Evolutionary conservation across 2,888 invertebrate species (phyloP), one percentile per base, ranked within the genome.

Genomic region (Nomada fucata): DNA sequence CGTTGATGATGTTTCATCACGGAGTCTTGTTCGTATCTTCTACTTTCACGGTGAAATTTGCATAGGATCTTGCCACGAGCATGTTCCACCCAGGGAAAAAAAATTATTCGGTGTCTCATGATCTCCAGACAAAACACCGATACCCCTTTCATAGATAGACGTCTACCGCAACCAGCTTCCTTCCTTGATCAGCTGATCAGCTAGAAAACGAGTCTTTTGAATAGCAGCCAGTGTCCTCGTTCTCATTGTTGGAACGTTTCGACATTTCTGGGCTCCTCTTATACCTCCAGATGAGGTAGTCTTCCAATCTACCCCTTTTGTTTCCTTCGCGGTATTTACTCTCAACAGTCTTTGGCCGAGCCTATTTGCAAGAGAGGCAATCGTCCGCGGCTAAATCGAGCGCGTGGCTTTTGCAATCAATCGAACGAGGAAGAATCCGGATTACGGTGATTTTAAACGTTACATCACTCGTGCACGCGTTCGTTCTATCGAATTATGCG

Each of bases 361-460:
- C 23, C 20, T 23, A 2, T 36, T 2, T 2, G n/a, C 4, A 1
- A 10, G 10, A 57, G 23, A 68, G 44, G 42, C 55, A 68, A 44
- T 57, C 26, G 55, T 53, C 15, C 36, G 36, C 42, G 50, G 44
- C 44, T 36, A 23, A 47, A 63, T 47, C 23, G 63, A 23, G 44
- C 29, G 15, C 18, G 26, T 23, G 10, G 23, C 7, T 59, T 36
- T 70, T n/a, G 59, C 47, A 60, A 69, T 29, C 29, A 11, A 15
- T 15, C 23, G 59, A 60, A 20, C 15, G 50, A 60, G 60, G 60
- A 75, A n/a, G 52, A 70, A 52, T 50, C 69, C 26, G 15, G 23
- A 76, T 76, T 63, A 72, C 36, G 11, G 76, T 59, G 29, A 73
- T 73, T 65, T 20, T 47, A 73, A 7, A 3, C 36, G 70, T 47